Percentiles rank a stretch among this genome's conserved stretches.
These are phyloP conservation scores for Sparidentex hasta DNA, from an alignment of 2,797 vertebrate genomes.

Conservation along the genomic window DNA sequence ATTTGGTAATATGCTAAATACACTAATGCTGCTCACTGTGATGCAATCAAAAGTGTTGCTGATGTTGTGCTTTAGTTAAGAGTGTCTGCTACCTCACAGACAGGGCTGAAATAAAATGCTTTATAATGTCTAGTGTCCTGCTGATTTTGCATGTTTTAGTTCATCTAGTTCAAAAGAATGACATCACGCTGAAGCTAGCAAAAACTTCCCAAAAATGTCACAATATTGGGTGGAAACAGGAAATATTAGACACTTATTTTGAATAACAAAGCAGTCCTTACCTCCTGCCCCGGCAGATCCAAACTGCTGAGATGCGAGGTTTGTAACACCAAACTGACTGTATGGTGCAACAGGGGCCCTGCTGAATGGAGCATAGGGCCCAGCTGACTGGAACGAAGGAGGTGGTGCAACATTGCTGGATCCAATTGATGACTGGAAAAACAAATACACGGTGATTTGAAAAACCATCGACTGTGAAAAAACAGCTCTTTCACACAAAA, in stretches of 20 bases:
- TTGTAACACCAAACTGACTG: constrained; percentile 91
- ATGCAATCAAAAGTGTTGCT: too few relatives aligned
- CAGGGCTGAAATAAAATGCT: too few relatives aligned
- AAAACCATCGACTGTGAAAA: neutral
- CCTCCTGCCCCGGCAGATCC: constrained; percentile 88
- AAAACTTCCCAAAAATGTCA: too few relatives aligned
- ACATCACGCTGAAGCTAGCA: too few relatives aligned
- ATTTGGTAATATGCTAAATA: too few relatives aligned
- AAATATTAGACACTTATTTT: neutral
- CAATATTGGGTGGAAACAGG: neutral
- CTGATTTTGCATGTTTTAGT: too few relatives aligned
- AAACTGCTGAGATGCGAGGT: constrained; percentile 91
- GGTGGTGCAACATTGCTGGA: constrained; percentile 80
- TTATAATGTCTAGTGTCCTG: too few relatives aligned
- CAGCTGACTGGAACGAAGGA: constrained; percentile 91
- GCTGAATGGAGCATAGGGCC: constrained; percentile 92
- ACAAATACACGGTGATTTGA: constrained; percentile 14
- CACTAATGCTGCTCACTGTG: too few relatives aligned
- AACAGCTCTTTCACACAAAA: neutral
- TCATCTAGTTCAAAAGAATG: too few relatives aligned
- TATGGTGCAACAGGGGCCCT: constrained; percentile 91
- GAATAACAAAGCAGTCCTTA: constrained; percentile 23
- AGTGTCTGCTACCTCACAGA: too few relatives aligned
- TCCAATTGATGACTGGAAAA: constrained; percentile 92
- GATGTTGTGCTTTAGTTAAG: too few relatives aligned